These are phyloP conservation scores for Aphelenchoides fujianensis DNA, from an alignment of 1,140 invertebrate genomes.

Conservation along the genomic window DNA sequence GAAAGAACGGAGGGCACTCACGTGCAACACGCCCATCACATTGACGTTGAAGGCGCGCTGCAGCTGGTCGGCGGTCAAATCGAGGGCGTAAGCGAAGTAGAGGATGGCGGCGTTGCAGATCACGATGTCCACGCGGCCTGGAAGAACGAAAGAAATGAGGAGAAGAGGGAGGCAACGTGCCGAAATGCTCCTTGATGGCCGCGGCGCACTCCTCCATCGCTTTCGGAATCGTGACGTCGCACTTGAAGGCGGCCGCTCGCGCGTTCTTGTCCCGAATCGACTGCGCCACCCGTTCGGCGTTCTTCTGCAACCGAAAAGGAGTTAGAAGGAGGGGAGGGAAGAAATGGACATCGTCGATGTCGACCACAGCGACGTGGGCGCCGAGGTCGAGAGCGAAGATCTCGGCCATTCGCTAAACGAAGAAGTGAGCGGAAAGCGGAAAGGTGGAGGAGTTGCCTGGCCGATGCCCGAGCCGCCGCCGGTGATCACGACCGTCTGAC, in stretches of 20 bases:
- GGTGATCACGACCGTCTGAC: constrained; percentile 53
- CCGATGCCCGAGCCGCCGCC: constrained; percentile 54
- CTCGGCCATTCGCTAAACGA: constrained; percentile 56
- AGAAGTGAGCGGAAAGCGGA: no score
- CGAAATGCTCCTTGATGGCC: constrained; percentile 45
- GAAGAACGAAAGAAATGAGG: neutral
- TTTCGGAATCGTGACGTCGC: constrained; percentile 41
- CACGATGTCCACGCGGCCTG: constrained; percentile 57
- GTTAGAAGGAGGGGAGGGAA: no score
- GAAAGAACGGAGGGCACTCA: no score
- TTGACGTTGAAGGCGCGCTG: constrained; percentile 54
- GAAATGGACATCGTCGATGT: constrained; percentile 55
- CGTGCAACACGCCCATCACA: constrained; percentile 58
- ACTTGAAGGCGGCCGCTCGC: constrained; percentile 34
- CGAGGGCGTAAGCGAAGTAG: constrained; percentile 51
- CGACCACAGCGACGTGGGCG: constrained; percentile 55
- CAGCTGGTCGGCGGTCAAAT: constrained; percentile 47
- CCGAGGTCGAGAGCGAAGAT: constrained; percentile 44
- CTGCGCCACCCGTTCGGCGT: constrained; percentile 29
- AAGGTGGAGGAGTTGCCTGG: no score
- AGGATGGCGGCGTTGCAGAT: constrained; percentile 60
- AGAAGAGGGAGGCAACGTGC: constrained; percentile 24
- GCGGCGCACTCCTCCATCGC: constrained; percentile 27
- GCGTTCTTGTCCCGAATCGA: constrained; percentile 29
- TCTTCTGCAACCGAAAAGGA: constrained; percentile 22